phyloP scores from a whole-genome alignment of 64 coral and sea anemone species.

The Montipora capricornis region DNA sequence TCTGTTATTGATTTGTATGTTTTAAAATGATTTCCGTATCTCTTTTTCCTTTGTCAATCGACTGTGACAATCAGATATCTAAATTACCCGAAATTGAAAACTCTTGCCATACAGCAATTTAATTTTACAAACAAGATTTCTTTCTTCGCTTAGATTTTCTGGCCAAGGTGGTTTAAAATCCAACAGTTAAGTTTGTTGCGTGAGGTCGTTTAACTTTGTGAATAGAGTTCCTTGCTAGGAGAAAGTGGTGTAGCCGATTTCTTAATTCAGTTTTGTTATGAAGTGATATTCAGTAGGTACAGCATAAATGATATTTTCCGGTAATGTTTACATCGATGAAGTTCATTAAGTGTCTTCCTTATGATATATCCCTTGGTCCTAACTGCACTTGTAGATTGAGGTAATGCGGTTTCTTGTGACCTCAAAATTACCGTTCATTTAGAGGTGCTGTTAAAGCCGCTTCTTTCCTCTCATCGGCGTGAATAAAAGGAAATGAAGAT shows the following conservation, averaged over 20 bases:
- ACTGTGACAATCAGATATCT: slow-evolving; percentile 29
- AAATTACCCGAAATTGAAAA: slow-evolving; percentile 52
- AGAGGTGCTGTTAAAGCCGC: not conserved
- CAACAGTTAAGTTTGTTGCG: not conserved
- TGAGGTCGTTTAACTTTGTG: not conserved
- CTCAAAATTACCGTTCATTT: slow-evolving; percentile 24
- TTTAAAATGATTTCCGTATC: slow-evolving; percentile 32
- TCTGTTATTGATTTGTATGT: slow-evolving; percentile 45
- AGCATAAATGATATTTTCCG: slow-evolving; percentile 32
- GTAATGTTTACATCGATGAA: slow-evolving; percentile 20
- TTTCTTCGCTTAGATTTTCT: not conserved
- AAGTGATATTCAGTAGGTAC: not conserved
- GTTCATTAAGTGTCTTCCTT: slow-evolving; percentile 36
- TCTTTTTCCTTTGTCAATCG: slow-evolving; percentile 46
- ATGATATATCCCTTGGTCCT: not conserved
- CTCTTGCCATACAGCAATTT: slow-evolving; percentile 20
- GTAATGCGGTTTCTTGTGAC: not conserved
- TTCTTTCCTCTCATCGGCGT: not conserved
- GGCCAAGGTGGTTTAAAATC: not conserved
- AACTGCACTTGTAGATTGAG: not conserved
- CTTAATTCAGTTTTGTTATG: not conserved
- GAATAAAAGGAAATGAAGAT: not conserved
- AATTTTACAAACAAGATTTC: not conserved
- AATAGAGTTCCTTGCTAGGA: not conserved
- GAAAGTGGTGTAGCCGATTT: not conserved